Percentiles rank a stretch among this genome's conserved stretches.
These are phyloP conservation scores for Nineta flava DNA, from an alignment of 2,888 invertebrate species.

Conservation along the genomic window DNA sequence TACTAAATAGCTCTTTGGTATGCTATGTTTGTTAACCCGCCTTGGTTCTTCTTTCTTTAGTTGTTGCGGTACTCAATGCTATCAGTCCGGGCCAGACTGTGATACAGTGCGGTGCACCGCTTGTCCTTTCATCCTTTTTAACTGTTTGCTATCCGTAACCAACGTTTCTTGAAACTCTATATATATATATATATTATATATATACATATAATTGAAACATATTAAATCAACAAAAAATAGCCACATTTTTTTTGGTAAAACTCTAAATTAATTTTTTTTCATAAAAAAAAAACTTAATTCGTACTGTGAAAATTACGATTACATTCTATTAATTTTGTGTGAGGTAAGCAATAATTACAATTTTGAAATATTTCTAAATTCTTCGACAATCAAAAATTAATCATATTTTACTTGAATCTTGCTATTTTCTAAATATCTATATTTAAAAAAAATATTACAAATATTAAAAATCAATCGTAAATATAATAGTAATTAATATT, in stretches of 20 bases:
- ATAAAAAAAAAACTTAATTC: background rate
- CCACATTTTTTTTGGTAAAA: background rate
- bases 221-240: background rate
- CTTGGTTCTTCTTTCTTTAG: background rate
- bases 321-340: background rate
- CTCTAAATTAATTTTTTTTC: background rate
- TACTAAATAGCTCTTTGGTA: too few relatives aligned
- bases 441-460: background rate
- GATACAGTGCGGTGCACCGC: constrained; percentile 41
- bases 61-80: constrained; percentile 4
- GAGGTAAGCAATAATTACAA: background rate
- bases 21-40: too few relatives aligned
- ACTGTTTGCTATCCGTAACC: constrained; percentile 7
- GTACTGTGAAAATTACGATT: background rate
- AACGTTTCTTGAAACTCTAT: constrained; percentile 1
- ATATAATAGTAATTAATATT: background rate
- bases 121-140: constrained; percentile 8
- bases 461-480: background rate
- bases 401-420: background rate
- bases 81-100: constrained; percentile 37
- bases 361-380: constrained; percentile 1
- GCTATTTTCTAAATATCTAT: background rate
- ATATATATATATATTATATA: too few relatives aligned
- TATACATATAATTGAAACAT: too few relatives aligned
- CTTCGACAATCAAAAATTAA: background rate